Evolutionary conservation across 2,113 vertebrate genomes (phyloP).

Genomic region (Struthio camelus): DNA sequence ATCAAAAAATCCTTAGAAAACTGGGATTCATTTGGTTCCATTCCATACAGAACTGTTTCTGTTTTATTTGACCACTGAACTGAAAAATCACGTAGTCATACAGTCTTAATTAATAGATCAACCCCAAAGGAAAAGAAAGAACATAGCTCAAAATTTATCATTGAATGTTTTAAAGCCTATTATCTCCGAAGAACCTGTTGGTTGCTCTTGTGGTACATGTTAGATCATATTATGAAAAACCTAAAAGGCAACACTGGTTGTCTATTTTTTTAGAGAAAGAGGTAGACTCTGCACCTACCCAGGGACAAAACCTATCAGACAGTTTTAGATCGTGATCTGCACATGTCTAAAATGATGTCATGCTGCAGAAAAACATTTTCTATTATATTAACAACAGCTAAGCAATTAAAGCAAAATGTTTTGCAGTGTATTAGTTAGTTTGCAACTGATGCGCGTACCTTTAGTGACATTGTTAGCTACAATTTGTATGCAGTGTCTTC

Average conservation of each 20-base stretch:
- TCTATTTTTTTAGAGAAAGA: not conserved
- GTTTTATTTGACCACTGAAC: slow-evolving; percentile 62
- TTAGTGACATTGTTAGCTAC: not conserved
- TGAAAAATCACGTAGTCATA: slow-evolving; percentile 57
- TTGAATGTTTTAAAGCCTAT: slow-evolving; percentile 27
- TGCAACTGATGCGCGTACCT: not conserved
- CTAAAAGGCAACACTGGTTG: not conserved
- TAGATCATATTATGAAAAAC: not conserved
- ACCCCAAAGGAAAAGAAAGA: slow-evolving; percentile 34
- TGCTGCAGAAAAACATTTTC: not conserved
- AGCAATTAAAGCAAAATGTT: not conserved
- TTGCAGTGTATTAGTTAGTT: not conserved
- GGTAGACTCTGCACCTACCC: not conserved
- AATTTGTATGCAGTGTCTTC: not conserved
- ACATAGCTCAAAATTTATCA: not conserved
- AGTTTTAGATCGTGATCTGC: not conserved
- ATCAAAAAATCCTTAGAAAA: slow-evolving; percentile 32
- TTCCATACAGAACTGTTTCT: not conserved
- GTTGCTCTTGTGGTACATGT: not conserved
- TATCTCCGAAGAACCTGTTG: not conserved
- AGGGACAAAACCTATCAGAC: not conserved
- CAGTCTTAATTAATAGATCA: slow-evolving; percentile 43
- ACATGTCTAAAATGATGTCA: not conserved
- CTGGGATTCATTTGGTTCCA: slow-evolving; percentile 32
- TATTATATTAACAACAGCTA: not conserved